A percentile compares a stretch with the other conserved stretches of the same genome.
phyloP scores from a whole-genome alignment of 2,113 vertebrate species.

The Spea multiplicata region DNA sequence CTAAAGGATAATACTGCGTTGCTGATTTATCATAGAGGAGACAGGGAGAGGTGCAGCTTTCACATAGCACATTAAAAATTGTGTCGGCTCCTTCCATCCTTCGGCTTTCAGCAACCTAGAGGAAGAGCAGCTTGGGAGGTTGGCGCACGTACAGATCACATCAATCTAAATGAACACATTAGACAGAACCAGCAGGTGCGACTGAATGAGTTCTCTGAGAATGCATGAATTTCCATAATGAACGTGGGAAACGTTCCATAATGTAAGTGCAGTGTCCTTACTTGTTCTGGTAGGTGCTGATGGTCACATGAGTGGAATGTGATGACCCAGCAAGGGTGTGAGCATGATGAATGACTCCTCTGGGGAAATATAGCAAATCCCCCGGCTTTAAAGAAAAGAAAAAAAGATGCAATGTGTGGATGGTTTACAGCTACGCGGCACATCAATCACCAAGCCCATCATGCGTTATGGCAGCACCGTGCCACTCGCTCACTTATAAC shows the following conservation, averaged over 20 bases:
- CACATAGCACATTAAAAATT: too few relatives aligned
- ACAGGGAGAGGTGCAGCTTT: too few relatives aligned
- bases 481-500: too few relatives aligned
- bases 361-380: conserved; percentile 87
- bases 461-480: too few relatives aligned
- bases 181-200: not conserved
- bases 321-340: conserved; percentile 73
- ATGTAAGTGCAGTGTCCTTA: conserved; percentile 52
- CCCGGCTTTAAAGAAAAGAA: conserved; percentile 68
- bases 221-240: not conserved
- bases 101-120: too few relatives aligned
- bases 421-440: not conserved
- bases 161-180: not conserved
- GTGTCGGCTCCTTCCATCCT: too few relatives aligned
- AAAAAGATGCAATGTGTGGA: conserved; percentile 15
- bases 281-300: conserved; percentile 91
- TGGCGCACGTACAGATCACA: not conserved
- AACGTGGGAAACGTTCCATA: accelerated
- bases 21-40: too few relatives aligned
- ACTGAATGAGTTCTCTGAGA: not conserved
- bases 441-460: too few relatives aligned
- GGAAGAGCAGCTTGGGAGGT: not conserved
- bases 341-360: conserved; percentile 91
- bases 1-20: too few relatives aligned
- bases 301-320: conserved; percentile 83